Percentiles rank a stretch among this genome's conserved stretches.
Evolutionary conservation across 2,113 vertebrate genomes (phyloP).

Genomic region (Brevimyrus niger): DNA sequence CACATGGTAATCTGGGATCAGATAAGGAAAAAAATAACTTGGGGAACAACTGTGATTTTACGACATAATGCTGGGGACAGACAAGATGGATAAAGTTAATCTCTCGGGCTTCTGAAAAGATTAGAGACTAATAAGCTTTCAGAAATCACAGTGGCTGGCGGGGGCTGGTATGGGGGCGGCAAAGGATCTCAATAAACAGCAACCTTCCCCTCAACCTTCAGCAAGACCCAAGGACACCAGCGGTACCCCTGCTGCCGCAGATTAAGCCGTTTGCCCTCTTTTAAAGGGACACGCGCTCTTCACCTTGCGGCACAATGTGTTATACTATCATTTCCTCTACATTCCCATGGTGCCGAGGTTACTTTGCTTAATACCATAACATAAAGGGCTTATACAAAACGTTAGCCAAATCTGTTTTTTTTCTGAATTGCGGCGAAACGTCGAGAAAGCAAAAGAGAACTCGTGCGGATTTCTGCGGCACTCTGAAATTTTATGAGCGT

Average conservation of each 20-base stretch:
- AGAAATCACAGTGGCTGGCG: background rate
- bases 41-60: background rate
- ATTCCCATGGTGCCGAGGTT: background rate
- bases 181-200: background rate
- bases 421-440: background rate
- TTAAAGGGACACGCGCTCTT: background rate
- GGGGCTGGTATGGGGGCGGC: background rate
- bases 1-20: background rate
- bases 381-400: background rate
- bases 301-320: too few relatives aligned
- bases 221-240: background rate
- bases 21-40: background rate
- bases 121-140: slow-evolving; percentile 5
- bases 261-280: background rate
- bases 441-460: background rate
- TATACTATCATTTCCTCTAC: background rate
- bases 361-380: background rate
- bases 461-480: background rate
- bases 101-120: background rate
- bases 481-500: background rate
- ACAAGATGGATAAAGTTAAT: background rate
- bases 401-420: background rate
- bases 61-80: background rate
- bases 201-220: background rate
- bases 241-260: background rate